Evolutionary conservation across 2,888 invertebrate genomes (phyloP), one percentile per base, ranked within the genome.

Genomic region (Drosophila mulleri): DNA sequence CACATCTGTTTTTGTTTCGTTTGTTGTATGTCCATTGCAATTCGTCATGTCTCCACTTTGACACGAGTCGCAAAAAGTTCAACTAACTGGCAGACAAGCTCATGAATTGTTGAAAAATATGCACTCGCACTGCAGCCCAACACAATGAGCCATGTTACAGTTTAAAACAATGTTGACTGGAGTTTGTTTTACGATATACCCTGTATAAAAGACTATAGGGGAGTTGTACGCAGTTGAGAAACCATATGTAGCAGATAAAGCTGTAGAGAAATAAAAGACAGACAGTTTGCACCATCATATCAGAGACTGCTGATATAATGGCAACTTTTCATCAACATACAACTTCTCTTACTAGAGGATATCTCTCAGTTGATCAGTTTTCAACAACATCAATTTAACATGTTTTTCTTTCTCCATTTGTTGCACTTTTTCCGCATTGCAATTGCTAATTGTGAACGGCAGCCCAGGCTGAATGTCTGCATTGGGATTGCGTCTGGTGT

Each of bases 61-160:
- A 67, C 57, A 71, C 42, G 56, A 70, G 32, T 59, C 26, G 52
- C 47, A 72, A 58, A 72, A 64, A 59, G 59, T 65, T 58, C 64
- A 78, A 29, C 54, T 56, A 56, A 48, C 67, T 67, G 67, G 69
- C 72, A 63, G 67, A 71, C 76, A 80, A 56, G 59, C 67, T 71
- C 75, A 82, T 88, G 88, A 88, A 75, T 84, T 79, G 71, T 82
- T 67, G 32, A 60, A 78, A 82, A 58, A 75, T 63, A 70, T 77
- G 50, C 47, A 42, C 11, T 35, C 50, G n/a, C 14, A 41, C 29
- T 20, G 44, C 20, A 26, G 42, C n/a, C n/a, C 37, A 35, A 20
- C 45, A 41, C 50, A 67, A 41, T 20, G 32, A 6, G 42, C 57
- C 67, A 60, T 54, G 56, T 26, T 48, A 37, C 39, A 63, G 48